Evolutionary conservation across 2,797 vertebrate species (phyloP).

Genomic region (Oryzias sinensis): DNA sequence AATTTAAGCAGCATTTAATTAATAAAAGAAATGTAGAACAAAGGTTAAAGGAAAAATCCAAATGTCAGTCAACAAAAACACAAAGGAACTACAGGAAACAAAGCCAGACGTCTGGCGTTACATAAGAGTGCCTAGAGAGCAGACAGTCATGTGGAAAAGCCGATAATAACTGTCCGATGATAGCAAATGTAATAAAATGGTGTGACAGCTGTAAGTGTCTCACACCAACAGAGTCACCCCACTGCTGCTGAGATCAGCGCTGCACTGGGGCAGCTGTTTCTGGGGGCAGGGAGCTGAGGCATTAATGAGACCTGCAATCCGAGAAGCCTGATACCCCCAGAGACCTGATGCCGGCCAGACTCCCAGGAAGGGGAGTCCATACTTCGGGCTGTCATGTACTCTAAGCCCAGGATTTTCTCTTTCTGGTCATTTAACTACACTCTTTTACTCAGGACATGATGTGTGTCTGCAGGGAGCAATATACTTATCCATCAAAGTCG

Average conservation of each 20-base stretch:
- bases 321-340: constrained; percentile 23
- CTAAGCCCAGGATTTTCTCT: neutral
- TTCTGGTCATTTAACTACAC: no score
- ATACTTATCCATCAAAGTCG: no score
- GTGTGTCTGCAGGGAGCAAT: no score
- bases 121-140: neutral
- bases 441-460: no score
- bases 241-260: constrained; percentile 30
- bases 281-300: constrained; percentile 46
- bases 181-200: constrained; percentile 19
- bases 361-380: constrained; percentile 2
- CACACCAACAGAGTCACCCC: constrained; percentile 4
- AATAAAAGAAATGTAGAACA: no score
- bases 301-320: constrained; percentile 40
- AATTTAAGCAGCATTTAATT: no score
- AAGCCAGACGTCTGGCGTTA: neutral
- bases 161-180: constrained; percentile 11
- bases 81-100: neutral
- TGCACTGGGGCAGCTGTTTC: constrained; percentile 32
- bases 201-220: constrained; percentile 28
- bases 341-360: constrained; percentile 4
- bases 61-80: neutral
- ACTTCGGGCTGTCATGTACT: constrained; percentile 1
- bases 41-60: no score
- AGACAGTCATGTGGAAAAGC: constrained; percentile 9